Evolutionary conservation across 2,797 vertebrate genomes (phyloP).

Genomic region (Otolemur crassicaudatus): DNA sequence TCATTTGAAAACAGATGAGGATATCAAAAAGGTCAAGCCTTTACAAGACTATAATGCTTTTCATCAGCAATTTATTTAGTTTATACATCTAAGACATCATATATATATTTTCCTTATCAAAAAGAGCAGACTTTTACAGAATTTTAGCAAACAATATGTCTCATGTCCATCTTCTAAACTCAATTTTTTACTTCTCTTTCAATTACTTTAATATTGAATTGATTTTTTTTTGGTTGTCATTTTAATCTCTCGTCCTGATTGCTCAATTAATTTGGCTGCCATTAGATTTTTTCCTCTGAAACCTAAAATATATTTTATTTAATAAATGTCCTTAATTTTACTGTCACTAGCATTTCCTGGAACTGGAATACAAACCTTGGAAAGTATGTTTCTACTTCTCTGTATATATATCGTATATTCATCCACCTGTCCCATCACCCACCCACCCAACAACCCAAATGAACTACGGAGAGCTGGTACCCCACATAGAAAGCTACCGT

Average conservation of each 20-base stretch:
- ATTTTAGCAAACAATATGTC: not conserved
- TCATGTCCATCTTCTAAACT: not conserved
- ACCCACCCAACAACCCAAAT: not conserved
- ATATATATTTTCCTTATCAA: not conserved
- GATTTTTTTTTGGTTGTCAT: not conserved
- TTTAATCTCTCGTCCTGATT: constrained; percentile 19
- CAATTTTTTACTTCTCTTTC: not conserved
- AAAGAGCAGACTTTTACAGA: not conserved
- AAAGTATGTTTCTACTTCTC: not conserved
- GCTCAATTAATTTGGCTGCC: not conserved
- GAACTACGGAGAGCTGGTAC: not conserved
- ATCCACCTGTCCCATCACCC: not conserved
- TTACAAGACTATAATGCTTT: not conserved
- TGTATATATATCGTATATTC: not conserved
- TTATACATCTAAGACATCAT: not conserved
- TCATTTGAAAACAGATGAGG: not conserved
- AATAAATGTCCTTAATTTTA: constrained; percentile 10
- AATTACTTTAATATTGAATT: not conserved
- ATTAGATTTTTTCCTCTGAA: constrained; percentile 32
- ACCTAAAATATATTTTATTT: not conserved
- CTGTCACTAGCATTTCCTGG: not conserved
- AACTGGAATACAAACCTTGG: not conserved
- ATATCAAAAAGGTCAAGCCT: constrained; percentile 13
- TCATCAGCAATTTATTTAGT: not conserved
- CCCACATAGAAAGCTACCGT: not conserved